These are phyloP conservation scores for human DNA, from an alignment of 2,113 vertebrate species.

Conservation along the genomic window DNA sequence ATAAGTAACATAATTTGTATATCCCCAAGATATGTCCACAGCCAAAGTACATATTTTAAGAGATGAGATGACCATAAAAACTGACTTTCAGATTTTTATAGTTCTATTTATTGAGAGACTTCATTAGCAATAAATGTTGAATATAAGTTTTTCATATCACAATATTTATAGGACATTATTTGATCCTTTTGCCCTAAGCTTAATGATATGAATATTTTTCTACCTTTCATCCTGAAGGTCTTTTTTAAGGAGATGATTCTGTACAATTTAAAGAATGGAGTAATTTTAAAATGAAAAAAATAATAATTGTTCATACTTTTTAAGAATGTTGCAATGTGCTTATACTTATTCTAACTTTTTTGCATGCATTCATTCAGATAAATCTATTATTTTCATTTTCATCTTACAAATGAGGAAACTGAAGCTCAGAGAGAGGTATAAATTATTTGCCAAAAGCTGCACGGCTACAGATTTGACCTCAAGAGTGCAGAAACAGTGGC, in stretches of 20 bases:
- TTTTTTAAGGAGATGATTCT: neutral
- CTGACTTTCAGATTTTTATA: neutral
- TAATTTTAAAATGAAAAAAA: slow-evolving; percentile 9
- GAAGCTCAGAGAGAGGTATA: neutral
- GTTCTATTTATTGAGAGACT: neutral
- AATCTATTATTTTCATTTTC: neutral
- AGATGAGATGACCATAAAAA: neutral
- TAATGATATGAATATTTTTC: neutral
- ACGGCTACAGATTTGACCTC: neutral
- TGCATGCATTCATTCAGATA: neutral
- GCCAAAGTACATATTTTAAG: fast-evolving
- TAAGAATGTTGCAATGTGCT: neutral
- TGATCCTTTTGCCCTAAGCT: neutral
- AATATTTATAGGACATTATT: neutral
- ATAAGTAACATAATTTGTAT: neutral
- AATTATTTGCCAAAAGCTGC: neutral
- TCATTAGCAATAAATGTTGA: neutral
- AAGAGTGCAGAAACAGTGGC: neutral
- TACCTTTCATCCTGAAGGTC: neutral
- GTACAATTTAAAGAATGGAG: neutral
- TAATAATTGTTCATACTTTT: neutral
- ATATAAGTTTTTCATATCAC: neutral
- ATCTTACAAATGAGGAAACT: neutral
- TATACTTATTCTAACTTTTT: neutral
- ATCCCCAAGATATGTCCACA: neutral